Conservation (phyloP, 2,797 vertebrate genomes). For the Etheostoma nigrum region DNA sequence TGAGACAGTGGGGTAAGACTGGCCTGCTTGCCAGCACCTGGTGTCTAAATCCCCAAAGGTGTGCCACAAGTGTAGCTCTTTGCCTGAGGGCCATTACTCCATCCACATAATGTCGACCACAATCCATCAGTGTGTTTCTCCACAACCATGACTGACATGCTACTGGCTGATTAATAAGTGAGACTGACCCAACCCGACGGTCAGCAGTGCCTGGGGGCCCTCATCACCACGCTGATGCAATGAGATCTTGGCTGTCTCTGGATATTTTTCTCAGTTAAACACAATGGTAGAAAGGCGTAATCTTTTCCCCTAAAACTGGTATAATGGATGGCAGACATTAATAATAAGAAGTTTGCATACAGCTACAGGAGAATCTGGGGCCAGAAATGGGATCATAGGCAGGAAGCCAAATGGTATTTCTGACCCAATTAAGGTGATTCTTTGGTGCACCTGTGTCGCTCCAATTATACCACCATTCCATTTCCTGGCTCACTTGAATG, state of each 20-base stretch:
- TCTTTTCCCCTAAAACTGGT: background rate
- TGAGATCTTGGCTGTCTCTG: conserved; percentile 4
- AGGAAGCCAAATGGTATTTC: conserved; percentile 9
- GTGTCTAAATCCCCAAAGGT: conserved; percentile 47
- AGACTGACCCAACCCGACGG: conserved; percentile 39
- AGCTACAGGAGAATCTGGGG: background rate
- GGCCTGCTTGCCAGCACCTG: conserved; percentile 39
- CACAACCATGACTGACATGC: conserved; percentile 44
- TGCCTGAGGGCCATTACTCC: conserved; percentile 57
- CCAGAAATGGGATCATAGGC: background rate
- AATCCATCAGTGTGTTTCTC: conserved; percentile 40
- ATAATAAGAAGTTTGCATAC: conserved; percentile 11
- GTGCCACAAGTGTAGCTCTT: conserved; percentile 43
- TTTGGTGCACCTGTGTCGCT: background rate
- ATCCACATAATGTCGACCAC: conserved; percentile 38
- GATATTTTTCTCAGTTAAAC: background rate
- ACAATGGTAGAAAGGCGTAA: conserved; percentile 9
- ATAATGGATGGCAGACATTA: background rate
- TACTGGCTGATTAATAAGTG: conserved; percentile 50
- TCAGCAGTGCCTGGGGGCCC: conserved; percentile 27
- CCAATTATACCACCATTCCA: background rate
- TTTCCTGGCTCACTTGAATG: background rate
- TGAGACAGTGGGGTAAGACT: background rate
- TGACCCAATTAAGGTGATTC: background rate
- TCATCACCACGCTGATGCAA: conserved; percentile 32